Evolutionary conservation across 2,888 invertebrate genomes (phyloP).

Genomic region (Chrysodeixis includens): DNA sequence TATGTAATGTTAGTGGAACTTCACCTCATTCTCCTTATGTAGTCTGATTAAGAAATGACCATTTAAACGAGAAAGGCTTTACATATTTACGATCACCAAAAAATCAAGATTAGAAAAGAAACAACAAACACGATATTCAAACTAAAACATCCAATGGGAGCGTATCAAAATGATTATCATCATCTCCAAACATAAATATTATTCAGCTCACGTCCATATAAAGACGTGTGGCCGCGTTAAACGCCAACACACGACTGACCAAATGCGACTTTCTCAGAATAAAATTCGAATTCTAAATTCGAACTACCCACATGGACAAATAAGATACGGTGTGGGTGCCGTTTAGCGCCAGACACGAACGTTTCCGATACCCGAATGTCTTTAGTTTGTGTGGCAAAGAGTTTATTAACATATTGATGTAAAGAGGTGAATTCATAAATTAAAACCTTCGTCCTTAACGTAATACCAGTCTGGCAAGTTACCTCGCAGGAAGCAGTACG

Average conservation of each 20-base stretch:
- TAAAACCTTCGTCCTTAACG: conserved; percentile 5
- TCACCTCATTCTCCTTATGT: not conserved
- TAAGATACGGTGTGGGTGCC: conserved; percentile 47
- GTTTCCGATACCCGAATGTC: conserved; percentile 37
- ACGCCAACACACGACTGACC: conserved; percentile 69
- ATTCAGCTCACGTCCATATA: conserved; percentile 47
- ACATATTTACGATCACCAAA: conserved; percentile 14
- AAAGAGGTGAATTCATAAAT: conserved; percentile 6
- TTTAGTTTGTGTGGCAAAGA: conserved; percentile 31
- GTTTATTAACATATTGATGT: conserved; percentile 27
- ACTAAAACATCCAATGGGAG: conserved; percentile 31
- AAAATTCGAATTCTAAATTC: conserved; percentile 54
- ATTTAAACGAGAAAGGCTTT: not conserved
- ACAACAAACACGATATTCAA: conserved; percentile 18
- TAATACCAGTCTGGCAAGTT: conserved; percentile 10
- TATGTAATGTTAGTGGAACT: not conserved
- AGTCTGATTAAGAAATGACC: not conserved
- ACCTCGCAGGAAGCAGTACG: conserved; percentile 1
- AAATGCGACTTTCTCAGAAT: conserved; percentile 49
- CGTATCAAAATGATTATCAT: conserved; percentile 45
- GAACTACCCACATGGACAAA: conserved; percentile 60
- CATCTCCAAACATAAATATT: conserved; percentile 44
- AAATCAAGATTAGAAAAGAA: conserved; percentile 12
- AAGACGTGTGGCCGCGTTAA: conserved; percentile 54
- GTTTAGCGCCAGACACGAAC: conserved; percentile 41